Base-by-base conservation (phyloP, 2,113 vertebrate genomes). In the Ictalurus furcatus region DNA sequence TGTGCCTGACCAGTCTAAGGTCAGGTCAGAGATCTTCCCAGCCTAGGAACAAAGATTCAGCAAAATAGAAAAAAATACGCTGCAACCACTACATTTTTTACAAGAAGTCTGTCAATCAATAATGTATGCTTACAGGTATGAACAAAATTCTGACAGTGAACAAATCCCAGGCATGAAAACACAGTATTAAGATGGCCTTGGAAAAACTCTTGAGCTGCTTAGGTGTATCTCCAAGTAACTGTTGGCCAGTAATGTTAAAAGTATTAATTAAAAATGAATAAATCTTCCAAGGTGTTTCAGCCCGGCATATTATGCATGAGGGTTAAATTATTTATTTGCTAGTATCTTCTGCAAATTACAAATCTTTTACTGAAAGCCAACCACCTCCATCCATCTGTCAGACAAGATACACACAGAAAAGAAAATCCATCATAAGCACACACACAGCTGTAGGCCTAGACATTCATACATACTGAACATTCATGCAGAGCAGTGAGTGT, bases 311-410 rank as follows among this genome's bases (percentile, higher is more conserved):
- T 85, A 86, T 90, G 48, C 81, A 87, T 86, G 74, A 88, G n/a
- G 63, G 82, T 65, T 92, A 85, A 88, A 90, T 92, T 89, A 90
- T 92, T 93, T 61, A 90, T 90, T 86, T 71, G 37, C 61, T 80
- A 56, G 48, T 34, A 76, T 63, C 56, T 71, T 86, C 84, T 89
- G 52, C 58, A 40, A 82, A 80, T 85, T 87, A 90, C 86, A 91
- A 91, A 92, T 90, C 56, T 90, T 90, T 90, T 88, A 73, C 90
- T 88, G 81, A 84, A 90, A 76, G 74, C 84, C 80, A 88, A 86
- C 86, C 85, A 89, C 90, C 86, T 89, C 88, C 82, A 90, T 74
- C 89, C 90, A 91, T 90, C 90, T 92, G 91, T 88, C 87, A 86
- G 71, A 73, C 87, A 58, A 81, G 54, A 58, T 74, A 89, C 73